Conservation (phyloP, 1,140 invertebrate genomes). For the Sycophila sp. region DNA sequence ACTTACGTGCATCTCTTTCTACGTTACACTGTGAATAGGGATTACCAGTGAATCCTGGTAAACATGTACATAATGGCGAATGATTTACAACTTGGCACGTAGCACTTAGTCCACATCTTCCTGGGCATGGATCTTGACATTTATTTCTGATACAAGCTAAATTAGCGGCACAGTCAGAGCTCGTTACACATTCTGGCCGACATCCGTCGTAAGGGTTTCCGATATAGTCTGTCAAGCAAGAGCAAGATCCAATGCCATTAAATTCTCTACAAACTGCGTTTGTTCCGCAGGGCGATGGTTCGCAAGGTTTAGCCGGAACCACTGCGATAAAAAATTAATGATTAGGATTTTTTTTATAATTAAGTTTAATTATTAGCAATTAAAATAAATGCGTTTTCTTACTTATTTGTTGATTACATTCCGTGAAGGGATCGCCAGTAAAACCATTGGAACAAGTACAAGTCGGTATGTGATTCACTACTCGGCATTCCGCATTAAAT, state of each 20-base stretch:
- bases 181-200: slow-evolving; percentile 75
- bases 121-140: slow-evolving; percentile 79
- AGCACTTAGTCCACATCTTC: slow-evolving; percentile 78
- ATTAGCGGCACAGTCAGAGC: slow-evolving; percentile 77
- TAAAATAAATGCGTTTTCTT: slow-evolving; percentile 66
- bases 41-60: slow-evolving; percentile 76
- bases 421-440: slow-evolving; percentile 79
- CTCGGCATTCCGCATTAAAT: slow-evolving; percentile 72
- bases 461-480: slow-evolving; percentile 71
- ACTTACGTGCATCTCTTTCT: slow-evolving; percentile 65
- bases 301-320: slow-evolving; percentile 68
- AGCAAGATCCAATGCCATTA: slow-evolving; percentile 74
- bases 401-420: slow-evolving; percentile 68
- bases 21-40: slow-evolving; percentile 71
- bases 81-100: slow-evolving; percentile 80
- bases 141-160: slow-evolving; percentile 76
- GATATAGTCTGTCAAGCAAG: slow-evolving; percentile 76
- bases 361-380: no score
- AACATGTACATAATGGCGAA: slow-evolving; percentile 76
- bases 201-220: slow-evolving; percentile 83
- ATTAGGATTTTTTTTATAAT: background rate
- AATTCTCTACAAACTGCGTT: slow-evolving; percentile 78
- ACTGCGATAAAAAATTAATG: slow-evolving; percentile 21
- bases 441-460: slow-evolving; percentile 75
- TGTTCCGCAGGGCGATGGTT: slow-evolving; percentile 76